These are phyloP conservation scores for Bursaphelenchus okinawaensis DNA, from an alignment of 2,888 invertebrate species.

Conservation along the genomic window DNA sequence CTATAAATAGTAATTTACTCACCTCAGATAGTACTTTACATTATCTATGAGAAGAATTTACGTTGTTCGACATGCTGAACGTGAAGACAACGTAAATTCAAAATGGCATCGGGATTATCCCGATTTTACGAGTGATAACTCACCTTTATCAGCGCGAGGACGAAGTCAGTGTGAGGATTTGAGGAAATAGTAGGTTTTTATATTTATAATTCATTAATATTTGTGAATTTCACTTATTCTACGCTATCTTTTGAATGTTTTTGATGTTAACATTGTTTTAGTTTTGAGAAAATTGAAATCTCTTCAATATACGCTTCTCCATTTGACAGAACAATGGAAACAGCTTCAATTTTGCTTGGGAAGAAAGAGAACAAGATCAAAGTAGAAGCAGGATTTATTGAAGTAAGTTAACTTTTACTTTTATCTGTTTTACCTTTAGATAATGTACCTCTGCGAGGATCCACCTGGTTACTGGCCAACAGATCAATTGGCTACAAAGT, in stretches of 20 bases:
- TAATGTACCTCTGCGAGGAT: constrained; percentile 47
- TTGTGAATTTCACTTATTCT: too few relatives aligned
- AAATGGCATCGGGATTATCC: constrained; percentile 20
- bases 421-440: constrained; percentile 13
- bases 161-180: constrained; percentile 43
- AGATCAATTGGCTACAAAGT: constrained; percentile 40
- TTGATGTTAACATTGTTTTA: constrained; percentile 26
- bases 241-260: too few relatives aligned
- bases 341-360: constrained; percentile 37
- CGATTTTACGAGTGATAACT: constrained; percentile 43
- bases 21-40: too few relatives aligned
- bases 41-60: constrained; percentile 26
- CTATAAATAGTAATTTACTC: too few relatives aligned
- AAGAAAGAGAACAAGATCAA: constrained; percentile 42
- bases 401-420: constrained; percentile 7
- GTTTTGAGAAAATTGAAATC: constrained; percentile 41
- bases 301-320: constrained; percentile 49
- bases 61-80: constrained; percentile 50
- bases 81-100: constrained; percentile 39
- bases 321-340: constrained; percentile 53
- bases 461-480: constrained; percentile 39
- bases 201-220: background rate
- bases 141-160: constrained; percentile 46
- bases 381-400: constrained; percentile 48
- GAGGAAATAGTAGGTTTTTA: constrained; percentile 21